Percentiles rank a stretch among this genome's conserved stretches.
Conservation (phyloP, 2,888 invertebrate species). For the Phania funesta region DNA sequence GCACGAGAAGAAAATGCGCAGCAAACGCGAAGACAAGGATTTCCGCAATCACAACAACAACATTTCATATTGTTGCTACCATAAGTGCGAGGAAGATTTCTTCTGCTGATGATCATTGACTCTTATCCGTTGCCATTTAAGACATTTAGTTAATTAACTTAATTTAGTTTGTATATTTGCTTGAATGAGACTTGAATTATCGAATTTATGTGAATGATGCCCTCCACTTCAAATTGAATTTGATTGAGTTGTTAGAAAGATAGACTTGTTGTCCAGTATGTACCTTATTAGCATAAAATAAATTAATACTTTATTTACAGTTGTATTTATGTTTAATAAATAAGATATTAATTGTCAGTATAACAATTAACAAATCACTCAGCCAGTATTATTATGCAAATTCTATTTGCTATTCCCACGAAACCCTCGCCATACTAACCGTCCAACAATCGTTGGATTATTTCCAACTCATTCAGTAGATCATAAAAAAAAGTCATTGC, state of each 20-base stretch:
- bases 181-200: background rate
- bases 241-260: constrained; percentile 24
- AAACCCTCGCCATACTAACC: background rate
- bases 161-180: background rate
- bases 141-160: constrained; percentile 8
- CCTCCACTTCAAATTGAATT: constrained; percentile 27
- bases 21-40: constrained; percentile 73
- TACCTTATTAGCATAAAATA: constrained; percentile 60
- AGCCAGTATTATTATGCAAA: constrained; percentile 53
- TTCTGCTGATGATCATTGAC: constrained; percentile 70
- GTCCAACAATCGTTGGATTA: background rate
- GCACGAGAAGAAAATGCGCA: constrained; percentile 72
- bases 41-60: constrained; percentile 69
- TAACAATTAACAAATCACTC: constrained; percentile 17
- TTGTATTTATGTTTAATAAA: constrained; percentile 37
- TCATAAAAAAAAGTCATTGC: background rate
- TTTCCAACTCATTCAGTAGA: constrained; percentile 27
- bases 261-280: constrained; percentile 41
- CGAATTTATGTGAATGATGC: constrained; percentile 23
- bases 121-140: background rate
- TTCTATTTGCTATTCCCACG: constrained; percentile 22
- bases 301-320: constrained; percentile 22
- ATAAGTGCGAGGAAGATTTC: constrained; percentile 77
- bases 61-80: constrained; percentile 76
- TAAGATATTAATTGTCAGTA: constrained; percentile 8